Percentiles rank a stretch among this genome's conserved stretches.
Evolutionary conservation across 2,797 vertebrate genomes (phyloP).

Genomic region (Momotus momota): DNA sequence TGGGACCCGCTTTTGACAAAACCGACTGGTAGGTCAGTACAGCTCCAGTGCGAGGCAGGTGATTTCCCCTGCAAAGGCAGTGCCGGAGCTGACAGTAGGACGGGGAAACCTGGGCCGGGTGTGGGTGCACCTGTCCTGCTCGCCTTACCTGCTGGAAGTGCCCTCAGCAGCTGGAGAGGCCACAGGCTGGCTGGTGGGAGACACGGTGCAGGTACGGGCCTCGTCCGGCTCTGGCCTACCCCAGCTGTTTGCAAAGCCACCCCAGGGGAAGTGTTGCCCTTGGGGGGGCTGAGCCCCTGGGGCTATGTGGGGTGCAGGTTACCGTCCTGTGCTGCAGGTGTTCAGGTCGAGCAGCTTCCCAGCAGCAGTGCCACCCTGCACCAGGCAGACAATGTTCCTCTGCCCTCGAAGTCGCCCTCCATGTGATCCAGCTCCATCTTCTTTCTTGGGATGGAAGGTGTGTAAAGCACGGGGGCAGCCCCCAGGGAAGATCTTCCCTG

Average conservation of each 20-base stretch:
- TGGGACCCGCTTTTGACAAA: not conserved
- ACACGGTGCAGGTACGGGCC: not conserved
- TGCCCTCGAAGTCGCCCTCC: not conserved
- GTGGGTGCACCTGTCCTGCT: not conserved
- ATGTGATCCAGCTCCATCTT: not conserved
- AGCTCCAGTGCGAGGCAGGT: not conserved
- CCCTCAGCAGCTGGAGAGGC: not conserved
- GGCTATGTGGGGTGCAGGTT: accelerated
- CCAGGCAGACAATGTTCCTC: accelerated
- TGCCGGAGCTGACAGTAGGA: not conserved
- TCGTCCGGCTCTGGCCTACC: not conserved
- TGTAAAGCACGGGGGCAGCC: accelerated
- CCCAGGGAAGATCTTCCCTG: not conserved
- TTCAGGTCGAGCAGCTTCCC: not conserved
- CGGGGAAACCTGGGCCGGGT: not conserved
- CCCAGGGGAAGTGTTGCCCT: not conserved
- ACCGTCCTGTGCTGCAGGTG: accelerated
- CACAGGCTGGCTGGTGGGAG: not conserved
- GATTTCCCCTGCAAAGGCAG: not conserved
- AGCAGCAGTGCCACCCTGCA: accelerated
- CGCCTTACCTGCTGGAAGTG: not conserved
- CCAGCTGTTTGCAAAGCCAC: not conserved
- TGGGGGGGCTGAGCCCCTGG: not conserved
- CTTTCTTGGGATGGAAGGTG: not conserved
- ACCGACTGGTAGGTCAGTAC: not conserved